These are phyloP conservation scores for Vulpes vulpes DNA, from an alignment of 2,113 vertebrate species.

Conservation along the genomic window DNA sequence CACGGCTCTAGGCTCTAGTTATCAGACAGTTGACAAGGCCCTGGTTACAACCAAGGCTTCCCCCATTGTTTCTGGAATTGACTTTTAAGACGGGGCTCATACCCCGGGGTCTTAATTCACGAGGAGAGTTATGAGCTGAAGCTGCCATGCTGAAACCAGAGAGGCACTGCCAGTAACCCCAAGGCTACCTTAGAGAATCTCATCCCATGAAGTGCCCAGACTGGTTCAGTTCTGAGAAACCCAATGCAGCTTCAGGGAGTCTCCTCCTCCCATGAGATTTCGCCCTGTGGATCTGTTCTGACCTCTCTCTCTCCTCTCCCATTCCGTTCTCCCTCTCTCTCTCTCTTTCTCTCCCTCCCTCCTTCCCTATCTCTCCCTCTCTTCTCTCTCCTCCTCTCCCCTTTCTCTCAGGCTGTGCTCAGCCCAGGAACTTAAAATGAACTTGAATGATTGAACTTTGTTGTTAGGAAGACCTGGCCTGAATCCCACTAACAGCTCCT, in stretches of 20 bases:
- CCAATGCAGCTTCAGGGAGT: neutral
- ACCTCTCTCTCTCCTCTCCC: neutral
- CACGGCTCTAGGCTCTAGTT: constrained; percentile 29
- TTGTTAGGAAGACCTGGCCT: neutral
- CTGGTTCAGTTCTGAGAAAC: constrained; percentile 63
- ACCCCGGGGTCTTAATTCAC: constrained; percentile 6
- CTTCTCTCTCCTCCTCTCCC: neutral
- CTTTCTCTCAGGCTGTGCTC: neutral
- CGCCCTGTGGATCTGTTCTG: neutral
- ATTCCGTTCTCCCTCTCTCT: neutral
- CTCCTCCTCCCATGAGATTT: neutral
- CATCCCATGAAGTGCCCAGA: constrained; percentile 52
- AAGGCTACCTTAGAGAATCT: neutral
- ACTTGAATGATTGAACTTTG: neutral
- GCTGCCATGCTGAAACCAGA: neutral
- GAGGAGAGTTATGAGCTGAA: neutral
- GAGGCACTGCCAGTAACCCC: neutral
- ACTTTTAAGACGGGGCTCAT: neutral
- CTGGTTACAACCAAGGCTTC: neutral
- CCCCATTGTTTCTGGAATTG: neutral
- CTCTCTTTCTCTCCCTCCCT: fast-evolving
- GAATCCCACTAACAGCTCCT: neutral
- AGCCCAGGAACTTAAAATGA: neutral
- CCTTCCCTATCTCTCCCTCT: neutral
- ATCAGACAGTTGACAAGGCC: neutral